A percentile compares a stretch with the other conserved stretches of the same genome.
These are phyloP conservation scores for Saccostrea echinata DNA, from an alignment of 1,140 invertebrate species.

Conservation along the genomic window DNA sequence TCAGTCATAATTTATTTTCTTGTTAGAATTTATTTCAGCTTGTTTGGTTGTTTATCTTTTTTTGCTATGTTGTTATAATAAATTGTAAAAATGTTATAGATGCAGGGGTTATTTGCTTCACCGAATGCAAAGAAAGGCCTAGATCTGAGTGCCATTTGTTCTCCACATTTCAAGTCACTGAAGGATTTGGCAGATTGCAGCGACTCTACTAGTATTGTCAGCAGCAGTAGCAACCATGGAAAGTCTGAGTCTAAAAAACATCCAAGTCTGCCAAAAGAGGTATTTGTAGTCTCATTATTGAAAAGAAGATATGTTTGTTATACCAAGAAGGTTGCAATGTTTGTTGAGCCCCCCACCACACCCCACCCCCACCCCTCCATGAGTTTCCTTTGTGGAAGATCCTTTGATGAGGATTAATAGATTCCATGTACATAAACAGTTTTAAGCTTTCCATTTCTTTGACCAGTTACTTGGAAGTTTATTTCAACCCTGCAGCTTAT, in stretches of 20 bases:
- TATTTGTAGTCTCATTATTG: slow-evolving; percentile 42
- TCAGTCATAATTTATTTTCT: not conserved
- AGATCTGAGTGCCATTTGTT: slow-evolving; percentile 64
- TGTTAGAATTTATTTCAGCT: not conserved
- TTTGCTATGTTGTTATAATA: not conserved
- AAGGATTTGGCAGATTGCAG: slow-evolving; percentile 70
- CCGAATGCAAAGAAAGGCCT: slow-evolving; percentile 68
- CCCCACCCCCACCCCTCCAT: no score
- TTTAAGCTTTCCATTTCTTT: no score
- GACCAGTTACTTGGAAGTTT: no score
- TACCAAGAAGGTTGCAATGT: no score
- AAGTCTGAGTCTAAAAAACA: slow-evolving; percentile 78
- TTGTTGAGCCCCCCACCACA: no score
- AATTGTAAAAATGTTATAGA: slow-evolving; percentile 53
- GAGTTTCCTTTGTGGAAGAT: no score
- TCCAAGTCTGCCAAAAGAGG: slow-evolving; percentile 78
- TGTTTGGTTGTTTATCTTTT: not conserved
- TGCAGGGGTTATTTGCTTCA: slow-evolving; percentile 67
- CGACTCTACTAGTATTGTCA: slow-evolving; percentile 65
- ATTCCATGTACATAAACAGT: no score
- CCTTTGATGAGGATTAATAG: no score
- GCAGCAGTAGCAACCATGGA: slow-evolving; percentile 65
- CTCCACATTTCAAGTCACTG: slow-evolving; percentile 68
- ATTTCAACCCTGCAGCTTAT: no score
- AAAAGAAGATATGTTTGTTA: no score